Conservation (phyloP, 2,888 invertebrate species). For the Eucera pruinosa region DNA sequence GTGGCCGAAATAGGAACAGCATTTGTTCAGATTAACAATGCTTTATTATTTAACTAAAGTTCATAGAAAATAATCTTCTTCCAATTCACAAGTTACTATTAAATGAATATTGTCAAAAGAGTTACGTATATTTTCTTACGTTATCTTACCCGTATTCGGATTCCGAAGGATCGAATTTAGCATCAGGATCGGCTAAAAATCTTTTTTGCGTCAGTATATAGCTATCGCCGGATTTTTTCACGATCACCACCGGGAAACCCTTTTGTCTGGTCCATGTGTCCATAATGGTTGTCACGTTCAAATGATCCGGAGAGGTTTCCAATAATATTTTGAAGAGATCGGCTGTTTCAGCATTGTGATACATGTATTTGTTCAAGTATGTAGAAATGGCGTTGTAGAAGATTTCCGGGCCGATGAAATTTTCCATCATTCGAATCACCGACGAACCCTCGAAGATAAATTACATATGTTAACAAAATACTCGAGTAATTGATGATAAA, state of each 20-base stretch:
- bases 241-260: slow-evolving; percentile 92
- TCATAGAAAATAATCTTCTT: not conserved
- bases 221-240: slow-evolving; percentile 84
- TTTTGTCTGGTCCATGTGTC: slow-evolving; percentile 95
- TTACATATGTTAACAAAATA: too few relatives aligned
- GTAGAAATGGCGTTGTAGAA: slow-evolving; percentile 91
- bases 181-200: slow-evolving; percentile 90
- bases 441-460: slow-evolving; percentile 89
- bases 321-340: slow-evolving; percentile 90
- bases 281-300: slow-evolving; percentile 89
- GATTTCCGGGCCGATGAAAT: slow-evolving; percentile 89
- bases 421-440: slow-evolving; percentile 94
- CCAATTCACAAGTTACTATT: too few relatives aligned
- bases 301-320: slow-evolving; percentile 85
- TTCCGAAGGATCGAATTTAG: slow-evolving; percentile 83
- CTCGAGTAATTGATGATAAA: too few relatives aligned
- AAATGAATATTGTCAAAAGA: too few relatives aligned
- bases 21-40: too few relatives aligned
- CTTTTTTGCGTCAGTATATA: slow-evolving; percentile 90
- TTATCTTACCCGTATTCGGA: slow-evolving; percentile 83
- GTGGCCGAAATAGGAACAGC: too few relatives aligned
- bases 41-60: too few relatives aligned
- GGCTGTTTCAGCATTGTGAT: slow-evolving; percentile 91
- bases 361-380: slow-evolving; percentile 90
- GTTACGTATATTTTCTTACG: too few relatives aligned